Conservation (phyloP, 2,113 vertebrate species). For the Thymallus thymallus region DNA sequence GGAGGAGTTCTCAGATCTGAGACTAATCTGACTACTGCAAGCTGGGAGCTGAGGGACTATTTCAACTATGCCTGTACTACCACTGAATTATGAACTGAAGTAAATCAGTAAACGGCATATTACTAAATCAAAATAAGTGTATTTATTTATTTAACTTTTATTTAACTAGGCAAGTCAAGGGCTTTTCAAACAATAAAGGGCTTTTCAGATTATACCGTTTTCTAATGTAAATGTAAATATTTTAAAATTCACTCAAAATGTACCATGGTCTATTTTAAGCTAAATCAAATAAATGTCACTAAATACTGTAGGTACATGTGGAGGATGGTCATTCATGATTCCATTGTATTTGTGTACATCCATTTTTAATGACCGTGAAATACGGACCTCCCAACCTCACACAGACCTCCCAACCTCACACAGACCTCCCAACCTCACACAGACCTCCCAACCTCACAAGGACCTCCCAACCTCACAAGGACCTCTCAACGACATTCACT, state of each 20-base stretch:
- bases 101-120: background rate
- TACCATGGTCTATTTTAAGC: no score
- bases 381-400: background rate
- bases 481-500: background rate
- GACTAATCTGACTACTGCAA: slow-evolving; percentile 16
- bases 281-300: no score
- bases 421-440: no score
- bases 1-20: slow-evolving; percentile 28
- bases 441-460: no score
- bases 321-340: background rate
- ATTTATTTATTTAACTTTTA: no score
- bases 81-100: background rate
- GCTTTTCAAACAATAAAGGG: no score
- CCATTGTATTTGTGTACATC: background rate
- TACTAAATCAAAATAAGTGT: background rate
- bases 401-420: background rate
- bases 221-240: no score
- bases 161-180: no score
- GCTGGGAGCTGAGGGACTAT: background rate
- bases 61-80: background rate
- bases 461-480: background rate
- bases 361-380: background rate
- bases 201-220: no score
- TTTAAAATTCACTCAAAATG: no score
- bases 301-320: no score